Evolutionary conservation across 1,140 invertebrate genomes (phyloP), one percentile per base, ranked within the genome.

Genomic region (Rhopalosiphum maidis): DNA sequence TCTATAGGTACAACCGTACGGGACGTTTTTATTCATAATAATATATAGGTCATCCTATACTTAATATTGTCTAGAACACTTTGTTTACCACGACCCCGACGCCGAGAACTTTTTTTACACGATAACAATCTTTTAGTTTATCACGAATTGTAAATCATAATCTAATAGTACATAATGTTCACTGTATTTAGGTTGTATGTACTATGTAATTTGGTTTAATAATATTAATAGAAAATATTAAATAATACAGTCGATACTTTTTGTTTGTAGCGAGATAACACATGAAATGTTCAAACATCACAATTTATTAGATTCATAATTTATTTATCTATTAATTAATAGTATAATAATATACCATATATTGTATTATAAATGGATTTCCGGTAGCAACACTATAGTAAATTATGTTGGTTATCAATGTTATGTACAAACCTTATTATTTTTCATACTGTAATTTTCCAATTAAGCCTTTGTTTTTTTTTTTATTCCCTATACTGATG

Each of bases 381-480:
- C 87, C 87, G 87, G 46, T 54, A 77, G 60, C 30, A 30, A 43
- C n/a, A 48, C 43, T 54, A 18, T 7, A 7, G 18, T 88, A 88
- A 35, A 54, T 51, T n/a, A 88, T 23, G 22, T 88, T 46, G 30
- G 25, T 87, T 48, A 48, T 48, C 43, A 25, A 35, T 87, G 23
- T 46, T 35, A n/a, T 54, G 35, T 48, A 25, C 51, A 54, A n/a
- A 55, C 48, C 35, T 54, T 55, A 90, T 68, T 88, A 51, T 88
- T 60, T 55, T 90, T 90, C 43, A 35, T 51, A 60, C 54, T 25
- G 41, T 89, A 37, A 89, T 89, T 89, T 89, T 90, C 89, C 37
- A 90, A 90, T 90, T 90, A 68, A 60, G 68, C 37, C 48, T 88
- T 51, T 51, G 37, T 60, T 41, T 90, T 90, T 60, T 90, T 60